Evolutionary conservation across 2,113 vertebrate genomes (phyloP), one percentile per base, ranked within the genome.

Genomic region (Cephalopterus ornatus): DNA sequence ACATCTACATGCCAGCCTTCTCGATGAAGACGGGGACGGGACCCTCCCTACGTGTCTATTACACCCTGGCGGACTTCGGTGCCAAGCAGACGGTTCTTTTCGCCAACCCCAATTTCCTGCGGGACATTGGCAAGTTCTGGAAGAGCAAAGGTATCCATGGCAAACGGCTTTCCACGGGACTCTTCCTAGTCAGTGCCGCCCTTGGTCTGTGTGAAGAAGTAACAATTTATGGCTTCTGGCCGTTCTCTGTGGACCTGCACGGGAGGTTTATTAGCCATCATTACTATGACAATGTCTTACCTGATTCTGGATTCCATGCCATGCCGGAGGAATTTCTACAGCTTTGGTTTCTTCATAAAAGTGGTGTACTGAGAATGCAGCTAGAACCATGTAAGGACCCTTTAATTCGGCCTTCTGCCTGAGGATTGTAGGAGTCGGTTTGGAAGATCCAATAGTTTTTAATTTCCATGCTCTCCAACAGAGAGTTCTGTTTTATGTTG

Each of bases 291-390:
- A 99, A 99, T 32, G 98, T 99, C 66, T 96, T 99, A 96, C 99
- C 99, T 1, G 98, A 98, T 75, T 98, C 98, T 1, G 98, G 99
- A 53, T 99, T 99, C 97, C 99, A 99, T 5, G 98, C 99, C 92
- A 99, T 99, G 99, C 99, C 99, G 0, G 99, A 99, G 96, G 99
- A 99, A 94, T 99, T 99, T 47, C 97, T 99, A 30, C 99, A 99
- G 94, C 99, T 99, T 30, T 99, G 99, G 99, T 98, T 99, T 30
- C 98, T 99, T 32, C 99, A 99, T 95, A 99, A 99, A 97, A 98
- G 97, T 1, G 99, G 99, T 11, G 95, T 98, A 0, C 93, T 99
- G 73, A 98, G 98, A 52, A 98, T 99, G 98, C 98, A 98, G 84
- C 96, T 99, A 49, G 98, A 98, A 63, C 97, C 80, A 0, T 99